Evolutionary conservation across 2,888 invertebrate species (phyloP).

Genomic region (Antitype chi): DNA sequence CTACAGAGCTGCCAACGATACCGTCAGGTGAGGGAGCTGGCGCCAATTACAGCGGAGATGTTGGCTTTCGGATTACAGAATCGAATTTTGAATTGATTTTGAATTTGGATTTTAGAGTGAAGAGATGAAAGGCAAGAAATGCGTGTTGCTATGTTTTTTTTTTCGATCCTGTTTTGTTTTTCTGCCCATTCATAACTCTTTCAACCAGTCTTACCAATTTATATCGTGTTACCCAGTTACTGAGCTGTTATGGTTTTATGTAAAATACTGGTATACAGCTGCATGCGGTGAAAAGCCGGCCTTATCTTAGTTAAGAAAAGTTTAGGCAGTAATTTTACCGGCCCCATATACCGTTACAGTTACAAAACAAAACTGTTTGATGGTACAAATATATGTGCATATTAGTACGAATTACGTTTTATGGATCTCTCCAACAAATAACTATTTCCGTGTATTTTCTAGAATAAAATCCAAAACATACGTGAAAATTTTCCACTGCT

Average conservation of each 20-base stretch:
- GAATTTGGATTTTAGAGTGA: slow-evolving; percentile 22
- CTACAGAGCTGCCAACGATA: slow-evolving; percentile 80
- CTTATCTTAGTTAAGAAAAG: neutral
- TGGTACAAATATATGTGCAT: neutral
- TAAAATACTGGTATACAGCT: neutral
- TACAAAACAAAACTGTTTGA: neutral
- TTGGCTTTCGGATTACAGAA: slow-evolving; percentile 38
- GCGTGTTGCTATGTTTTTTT: neutral
- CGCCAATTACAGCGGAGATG: slow-evolving; percentile 43
- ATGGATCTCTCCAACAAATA: neutral
- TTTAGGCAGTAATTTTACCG: neutral
- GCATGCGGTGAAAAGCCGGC: neutral
- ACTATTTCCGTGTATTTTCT: neutral
- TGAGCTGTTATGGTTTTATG: neutral
- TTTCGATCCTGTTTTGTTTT: neutral
- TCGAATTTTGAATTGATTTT: slow-evolving; percentile 30
- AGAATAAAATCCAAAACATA: neutral
- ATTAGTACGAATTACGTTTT: neutral
- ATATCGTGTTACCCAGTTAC: neutral
- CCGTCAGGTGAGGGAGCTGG: slow-evolving; percentile 54
- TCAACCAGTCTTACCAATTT: neutral
- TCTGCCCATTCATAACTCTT: neutral
- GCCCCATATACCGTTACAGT: neutral
- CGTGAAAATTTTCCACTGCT: neutral
- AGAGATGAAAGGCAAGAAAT: neutral